Conservation (phyloP, 2,113 vertebrate genomes). For the Lutjanus erythropterus region DNA sequence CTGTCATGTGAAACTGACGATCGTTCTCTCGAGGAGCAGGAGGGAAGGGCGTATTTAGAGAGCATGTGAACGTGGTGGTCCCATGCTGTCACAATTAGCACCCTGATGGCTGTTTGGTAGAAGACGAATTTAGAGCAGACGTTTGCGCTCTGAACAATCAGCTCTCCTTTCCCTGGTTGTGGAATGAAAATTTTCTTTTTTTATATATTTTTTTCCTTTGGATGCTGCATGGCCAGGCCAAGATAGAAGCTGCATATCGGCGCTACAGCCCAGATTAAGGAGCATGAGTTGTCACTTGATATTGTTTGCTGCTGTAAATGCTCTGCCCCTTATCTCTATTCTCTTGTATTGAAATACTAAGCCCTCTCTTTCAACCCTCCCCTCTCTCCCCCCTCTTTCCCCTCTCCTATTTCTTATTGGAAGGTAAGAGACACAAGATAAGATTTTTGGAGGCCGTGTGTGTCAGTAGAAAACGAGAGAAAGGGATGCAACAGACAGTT, state of each 20-base stretch:
- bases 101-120: constrained; percentile 32
- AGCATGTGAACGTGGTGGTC: constrained; percentile 56
- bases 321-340: constrained; percentile 63
- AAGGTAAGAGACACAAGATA: constrained; percentile 84
- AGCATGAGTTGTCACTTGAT: constrained; percentile 78
- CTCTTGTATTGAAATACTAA: constrained; percentile 70
- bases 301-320: constrained; percentile 71
- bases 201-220: constrained; percentile 26
- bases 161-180: constrained; percentile 34
- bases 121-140: constrained; percentile 32
- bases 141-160: constrained; percentile 34
- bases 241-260: constrained; percentile 60
- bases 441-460: constrained; percentile 56
- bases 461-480: constrained; percentile 44
- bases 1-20: constrained; percentile 27
- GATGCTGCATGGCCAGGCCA: constrained; percentile 81
- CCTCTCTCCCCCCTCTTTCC: constrained; percentile 33
- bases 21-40: background rate
- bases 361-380: constrained; percentile 66
- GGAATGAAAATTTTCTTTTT: constrained; percentile 48
- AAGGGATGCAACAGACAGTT: constrained; percentile 57
- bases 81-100: constrained; percentile 40
- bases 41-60: constrained; percentile 39
- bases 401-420: constrained; percentile 71
- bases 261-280: constrained; percentile 60